Evolutionary conservation across 2,797 vertebrate genomes (phyloP), one percentile per base, ranked within the genome.

Genomic region (Coregonus suidteri): DNA sequence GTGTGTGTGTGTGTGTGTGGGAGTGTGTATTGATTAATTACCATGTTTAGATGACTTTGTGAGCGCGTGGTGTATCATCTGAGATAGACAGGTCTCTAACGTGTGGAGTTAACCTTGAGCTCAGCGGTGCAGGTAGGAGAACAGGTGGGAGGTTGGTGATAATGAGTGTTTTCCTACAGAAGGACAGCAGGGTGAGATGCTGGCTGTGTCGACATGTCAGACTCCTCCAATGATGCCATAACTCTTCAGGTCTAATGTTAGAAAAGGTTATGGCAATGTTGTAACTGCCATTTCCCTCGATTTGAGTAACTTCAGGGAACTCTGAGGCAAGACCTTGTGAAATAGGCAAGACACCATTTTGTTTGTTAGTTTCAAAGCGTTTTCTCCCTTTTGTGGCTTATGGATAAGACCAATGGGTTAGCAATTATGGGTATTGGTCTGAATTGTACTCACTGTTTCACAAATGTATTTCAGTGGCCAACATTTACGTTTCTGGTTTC

Each of bases 251-350:
- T 64, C 59, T 16, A 59, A 15, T 62, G 6, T n/a, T 20, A 20
- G 3, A 7, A 64, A 56, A 0, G 4, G 54, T 4, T 64, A 3
- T 47, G 9, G 35, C 37, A 31, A 25, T 41, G 54, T 41, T 31
- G 34, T 37, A 74, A 59, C 81, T 59, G 66, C 11, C 68, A 70
- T 51, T 41, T 78, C 72, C 73, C 15, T 67, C 65, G 13, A 65
- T 69, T 64, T 64, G 59, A 64, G 59, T 64, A 6, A 56, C 4
- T 56, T 56, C 53, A 16, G 4, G 4, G 18, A 30, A 15, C 53
- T 62, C n/a, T 20, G 20, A 25, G 59, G 20, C n/a, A 30, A 64
- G 54, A n/a, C 18, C 54, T 59, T 59, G 14, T 59, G 54, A 13
- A 52, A 52, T 7, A 52, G 2, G 31, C 31, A 34, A 34, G 53